Percentiles rank a stretch among this genome's conserved stretches.
Evolutionary conservation across 2,888 invertebrate genomes (phyloP).

Genomic region (Amphimallon solstitiale): DNA sequence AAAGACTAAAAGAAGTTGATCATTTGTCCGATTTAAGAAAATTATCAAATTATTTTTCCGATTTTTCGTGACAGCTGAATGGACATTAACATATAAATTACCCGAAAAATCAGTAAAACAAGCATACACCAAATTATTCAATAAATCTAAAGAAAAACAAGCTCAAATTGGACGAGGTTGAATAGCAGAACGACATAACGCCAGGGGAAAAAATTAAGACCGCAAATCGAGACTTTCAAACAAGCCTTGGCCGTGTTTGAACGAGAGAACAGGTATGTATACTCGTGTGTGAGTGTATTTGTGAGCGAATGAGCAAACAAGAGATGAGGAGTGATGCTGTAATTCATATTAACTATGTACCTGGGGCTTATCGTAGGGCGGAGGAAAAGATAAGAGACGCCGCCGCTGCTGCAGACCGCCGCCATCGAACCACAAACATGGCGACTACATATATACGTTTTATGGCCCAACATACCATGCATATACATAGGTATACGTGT

Average conservation of each 20-base stretch:
- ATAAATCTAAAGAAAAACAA: constrained; percentile 21
- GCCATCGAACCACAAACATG: constrained; percentile 37
- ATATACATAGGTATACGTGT: no score
- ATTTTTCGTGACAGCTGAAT: no score
- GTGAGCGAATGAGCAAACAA: constrained; percentile 47
- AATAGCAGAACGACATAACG: constrained; percentile 5
- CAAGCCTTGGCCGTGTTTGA: constrained; percentile 52
- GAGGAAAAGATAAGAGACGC: constrained; percentile 48
- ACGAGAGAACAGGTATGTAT: constrained; percentile 49
- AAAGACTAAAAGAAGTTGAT: no score
- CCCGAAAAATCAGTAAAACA: no score
- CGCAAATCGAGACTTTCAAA: constrained; percentile 42
- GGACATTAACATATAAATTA: no score
- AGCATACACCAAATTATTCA: not conserved
- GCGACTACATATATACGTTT: constrained; percentile 34
- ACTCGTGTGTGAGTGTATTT: constrained; percentile 41
- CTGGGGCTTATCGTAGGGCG: constrained; percentile 43
- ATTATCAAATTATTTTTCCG: no score
- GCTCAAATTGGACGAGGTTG: constrained; percentile 8
- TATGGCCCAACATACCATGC: constrained; percentile 25
- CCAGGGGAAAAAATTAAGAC: constrained; percentile 30
- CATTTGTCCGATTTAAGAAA: no score
- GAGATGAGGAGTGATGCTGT: constrained; percentile 50
- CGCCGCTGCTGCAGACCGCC: constrained; percentile 45
- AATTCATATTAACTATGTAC: constrained; percentile 49